Evolutionary conservation across 2,113 vertebrate species (phyloP), one percentile per base, ranked within the genome.

Genomic region (Clarias gariepinus): DNA sequence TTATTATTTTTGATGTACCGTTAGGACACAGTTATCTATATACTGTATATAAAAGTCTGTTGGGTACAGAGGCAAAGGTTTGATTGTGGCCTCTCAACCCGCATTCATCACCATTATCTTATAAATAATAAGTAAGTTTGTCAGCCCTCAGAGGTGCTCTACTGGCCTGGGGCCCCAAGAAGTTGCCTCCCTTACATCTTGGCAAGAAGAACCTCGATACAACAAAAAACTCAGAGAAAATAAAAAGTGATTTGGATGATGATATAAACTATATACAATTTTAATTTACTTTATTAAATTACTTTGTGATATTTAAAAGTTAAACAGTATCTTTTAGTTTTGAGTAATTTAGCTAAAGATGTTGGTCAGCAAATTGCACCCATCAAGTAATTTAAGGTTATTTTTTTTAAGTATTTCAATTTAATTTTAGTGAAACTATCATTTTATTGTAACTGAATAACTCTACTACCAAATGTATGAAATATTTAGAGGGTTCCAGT

Each of bases 401-500:
- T 63, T 12, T 23, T n/a, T n/a, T 28, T 3, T 5, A 68, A 30
- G 16, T 68, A 16, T 30, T 30, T 33, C 4, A 66, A 69, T 69
- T 18, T 33, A 6, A 19, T 33, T 71, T 21, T 36, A 9, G 6
- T 21, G 3, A 7, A 71, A 21, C 16, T 19, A 3, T n/a, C 25
- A 66, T 68, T 71, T 84, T 60, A 85, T 53, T 7, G 55, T 33
- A 80, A 84, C 25, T 10, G 58, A 63, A 63, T 61, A 36, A 53
- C 21, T 41, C 83, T 64, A 3, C 8, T 25, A 19, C 74, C 19
- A 21, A 1, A 57, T 19, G 68, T 25, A 19, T 28, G 19, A 25
- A 74, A 23, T 33, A 21, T 0, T 3, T 71, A 23, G 21, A 4
- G 21, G 36, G 23, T 15, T 52, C 36, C 41, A 52, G 16, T 28